Conservation (phyloP, 1,140 invertebrate species). For the Macrosteles quadrilineatus region DNA sequence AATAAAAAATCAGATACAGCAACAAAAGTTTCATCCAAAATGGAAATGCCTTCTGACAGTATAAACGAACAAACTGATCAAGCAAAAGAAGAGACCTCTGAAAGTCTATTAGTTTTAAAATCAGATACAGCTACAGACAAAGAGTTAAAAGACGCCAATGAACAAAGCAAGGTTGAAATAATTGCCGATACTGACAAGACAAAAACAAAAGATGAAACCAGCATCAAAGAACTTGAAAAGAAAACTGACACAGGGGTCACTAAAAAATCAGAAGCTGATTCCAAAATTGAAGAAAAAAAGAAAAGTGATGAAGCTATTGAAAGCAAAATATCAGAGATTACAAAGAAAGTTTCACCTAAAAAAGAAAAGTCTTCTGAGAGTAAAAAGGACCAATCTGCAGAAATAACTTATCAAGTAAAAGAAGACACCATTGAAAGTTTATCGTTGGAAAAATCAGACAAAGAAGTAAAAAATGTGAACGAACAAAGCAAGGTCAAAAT, state of each 20-base stretch:
- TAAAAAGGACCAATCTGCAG: not conserved
- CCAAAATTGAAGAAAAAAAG: conserved; percentile 32
- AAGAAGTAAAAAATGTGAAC: conserved; percentile 32
- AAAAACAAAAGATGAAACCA: conserved; percentile 30
- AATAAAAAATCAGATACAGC: conserved; percentile 31
- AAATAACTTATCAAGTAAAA: conserved; percentile 23
- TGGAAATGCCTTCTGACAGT: not conserved
- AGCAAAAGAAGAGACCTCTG: conserved; percentile 37
- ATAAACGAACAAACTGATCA: conserved; percentile 31
- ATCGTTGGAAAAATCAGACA: conserved; percentile 30
- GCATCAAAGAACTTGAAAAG: conserved; percentile 23
- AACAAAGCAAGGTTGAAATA: conserved; percentile 40
- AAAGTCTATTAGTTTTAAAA: conserved; percentile 37
- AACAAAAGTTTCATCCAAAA: conserved; percentile 20
- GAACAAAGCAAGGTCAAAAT: conserved; percentile 17
- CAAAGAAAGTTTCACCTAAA: not conserved
- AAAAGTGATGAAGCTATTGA: not conserved
- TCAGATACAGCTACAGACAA: conserved; percentile 36
- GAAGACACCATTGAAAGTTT: conserved; percentile 25
- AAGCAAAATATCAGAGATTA: not conserved
- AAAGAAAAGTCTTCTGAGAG: too few relatives aligned
- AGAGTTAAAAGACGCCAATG: conserved; percentile 40
- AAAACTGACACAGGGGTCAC: conserved; percentile 10
- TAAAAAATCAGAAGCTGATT: conserved; percentile 34
- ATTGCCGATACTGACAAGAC: conserved; percentile 39